Evolutionary conservation across 2,797 vertebrate genomes (phyloP), one percentile per base, ranked within the genome.

Genomic region (Sebastes steindachneri): DNA sequence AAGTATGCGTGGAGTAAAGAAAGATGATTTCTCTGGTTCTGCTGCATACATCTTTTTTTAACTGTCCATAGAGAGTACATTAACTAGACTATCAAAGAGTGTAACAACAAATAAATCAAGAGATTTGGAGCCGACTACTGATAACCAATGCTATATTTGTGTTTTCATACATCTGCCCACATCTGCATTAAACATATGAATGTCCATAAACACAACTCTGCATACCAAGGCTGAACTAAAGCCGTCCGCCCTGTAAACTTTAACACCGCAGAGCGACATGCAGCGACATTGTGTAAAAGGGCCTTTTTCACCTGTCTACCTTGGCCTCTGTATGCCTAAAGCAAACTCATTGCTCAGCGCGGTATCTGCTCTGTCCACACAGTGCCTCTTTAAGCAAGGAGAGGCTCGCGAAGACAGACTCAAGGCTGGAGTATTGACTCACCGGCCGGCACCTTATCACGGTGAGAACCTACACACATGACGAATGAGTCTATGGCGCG

Each of bases 401-500:
- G 92, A 88, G 92, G 92, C 86, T 77, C 45, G 62, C 5, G 79
- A 89, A 92, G 91, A 89, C 88, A 89, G 92, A 88, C 67, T 76
- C 83, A 77, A 79, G 85, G 89, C 89, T 89, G 69, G 26, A 72
- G 83, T 93, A 91, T 94, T 94, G 93, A 94, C 93, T 89, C 90
- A 88, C 88, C 76, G 73, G 83, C 83, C 77, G 19, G 71, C 79
- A 73, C 83, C 91, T 94, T 95, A 95, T 95, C 94, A 93, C 48
- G 57, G 93, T 94, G 94, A 94, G 94, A 95, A 94, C 91, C 77
- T 68, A 58, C 85, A 87, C 94, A 93, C 87, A 86, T 93, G 93
- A 94, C 81, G 86, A 93, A 94, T 92, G 87, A 86, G 90, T 92
- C 83, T 91, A 82, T 86, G 87, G 87, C 2, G 83, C 70, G 19